phyloP scores from a whole-genome alignment of 2,797 vertebrate genomes.

The Anguilla megastoma region DNA sequence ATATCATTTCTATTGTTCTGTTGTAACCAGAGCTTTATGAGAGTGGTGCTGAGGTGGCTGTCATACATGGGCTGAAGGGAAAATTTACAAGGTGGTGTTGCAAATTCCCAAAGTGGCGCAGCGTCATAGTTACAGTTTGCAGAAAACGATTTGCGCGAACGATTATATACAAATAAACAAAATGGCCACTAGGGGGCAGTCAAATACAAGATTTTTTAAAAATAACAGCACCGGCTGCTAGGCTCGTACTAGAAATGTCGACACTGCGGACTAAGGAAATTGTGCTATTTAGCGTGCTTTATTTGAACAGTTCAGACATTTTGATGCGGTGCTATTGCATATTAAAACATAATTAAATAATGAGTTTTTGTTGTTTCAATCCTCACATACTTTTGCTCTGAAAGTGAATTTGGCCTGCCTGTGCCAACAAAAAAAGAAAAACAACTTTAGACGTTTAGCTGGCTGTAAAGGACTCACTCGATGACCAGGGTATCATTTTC shows the following conservation, averaged over 20 bases:
- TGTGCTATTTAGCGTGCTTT: not conserved
- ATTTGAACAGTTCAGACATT: not conserved
- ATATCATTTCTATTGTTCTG: not conserved
- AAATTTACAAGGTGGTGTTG: too few species aligned
- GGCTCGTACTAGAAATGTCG: not conserved
- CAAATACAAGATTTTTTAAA: not conserved
- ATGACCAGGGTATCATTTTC: not conserved
- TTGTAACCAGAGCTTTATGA: not conserved
- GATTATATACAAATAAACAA: conserved; percentile 24
- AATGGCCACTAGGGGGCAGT: conserved; percentile 43
- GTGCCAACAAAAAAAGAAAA: not conserved
- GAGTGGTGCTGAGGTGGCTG: too few species aligned
- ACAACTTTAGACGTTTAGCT: not conserved
- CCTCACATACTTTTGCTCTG: not conserved
- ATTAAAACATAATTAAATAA: not conserved
- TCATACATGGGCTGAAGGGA: too few species aligned
- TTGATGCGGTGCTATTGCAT: not conserved
- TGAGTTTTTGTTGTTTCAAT: not conserved
- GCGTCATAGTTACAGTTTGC: not conserved
- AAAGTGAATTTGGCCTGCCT: not conserved
- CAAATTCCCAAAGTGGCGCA: too few species aligned
- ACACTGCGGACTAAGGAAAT: not conserved
- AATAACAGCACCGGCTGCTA: not conserved
- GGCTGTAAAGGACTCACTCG: not conserved
- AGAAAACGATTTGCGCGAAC: not conserved